A percentile compares a stretch with the other conserved stretches of the same genome.
Evolutionary conservation across 2,888 invertebrate species (phyloP).

Genomic region (Euphydryas editha): DNA sequence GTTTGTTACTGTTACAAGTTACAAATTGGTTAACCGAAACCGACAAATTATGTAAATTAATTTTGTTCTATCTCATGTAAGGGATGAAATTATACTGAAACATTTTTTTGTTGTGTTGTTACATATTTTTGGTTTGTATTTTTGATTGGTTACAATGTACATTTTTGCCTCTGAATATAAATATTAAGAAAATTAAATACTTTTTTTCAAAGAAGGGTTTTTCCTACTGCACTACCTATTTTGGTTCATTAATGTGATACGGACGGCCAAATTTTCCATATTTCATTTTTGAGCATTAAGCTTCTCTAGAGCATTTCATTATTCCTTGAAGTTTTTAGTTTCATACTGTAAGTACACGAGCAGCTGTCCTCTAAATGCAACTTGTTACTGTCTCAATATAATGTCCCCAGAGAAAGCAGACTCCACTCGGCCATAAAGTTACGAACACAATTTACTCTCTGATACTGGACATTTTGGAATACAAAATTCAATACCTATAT

Average conservation of each 20-base stretch:
- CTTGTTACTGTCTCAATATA: slow-evolving; percentile 38
- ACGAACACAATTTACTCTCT: slow-evolving; percentile 24
- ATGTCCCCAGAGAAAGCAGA: slow-evolving; percentile 27
- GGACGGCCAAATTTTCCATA: slow-evolving; percentile 4
- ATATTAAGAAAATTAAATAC: not conserved
- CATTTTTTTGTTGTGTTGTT: no score
- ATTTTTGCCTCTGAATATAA: no score
- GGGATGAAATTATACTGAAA: no score
- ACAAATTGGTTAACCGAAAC: no score
- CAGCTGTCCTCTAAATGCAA: slow-evolving; percentile 29
- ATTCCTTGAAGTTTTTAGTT: slow-evolving; percentile 29
- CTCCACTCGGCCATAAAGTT: slow-evolving; percentile 25
- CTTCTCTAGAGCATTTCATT: slow-evolving; percentile 7
- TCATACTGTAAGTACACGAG: slow-evolving; percentile 24
- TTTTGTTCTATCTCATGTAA: no score
- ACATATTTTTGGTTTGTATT: no score
- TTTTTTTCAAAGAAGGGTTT: not conserved
- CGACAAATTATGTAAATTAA: no score
- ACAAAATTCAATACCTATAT: slow-evolving; percentile 12
- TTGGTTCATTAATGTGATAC: slow-evolving; percentile 4
- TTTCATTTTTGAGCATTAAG: slow-evolving; percentile 3
- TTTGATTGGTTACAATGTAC: no score
- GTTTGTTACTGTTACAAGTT: no score
- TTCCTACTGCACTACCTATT: not conserved
- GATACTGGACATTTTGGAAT: slow-evolving; percentile 19